Base-by-base conservation (phyloP, 2,888 invertebrate species). In the Calephelis perditalis region DNA sequence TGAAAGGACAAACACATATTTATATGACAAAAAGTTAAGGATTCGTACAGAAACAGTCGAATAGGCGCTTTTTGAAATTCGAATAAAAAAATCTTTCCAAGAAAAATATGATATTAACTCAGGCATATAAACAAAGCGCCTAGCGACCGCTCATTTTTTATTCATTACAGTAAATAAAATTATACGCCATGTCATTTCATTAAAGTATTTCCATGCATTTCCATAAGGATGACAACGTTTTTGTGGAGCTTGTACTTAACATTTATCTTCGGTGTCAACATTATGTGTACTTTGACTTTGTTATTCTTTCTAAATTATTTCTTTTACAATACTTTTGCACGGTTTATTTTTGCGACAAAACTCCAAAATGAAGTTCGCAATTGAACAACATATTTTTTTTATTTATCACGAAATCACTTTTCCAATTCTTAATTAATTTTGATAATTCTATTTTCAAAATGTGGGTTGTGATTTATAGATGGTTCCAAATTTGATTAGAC, bases 151-250 rank as follows among this genome's bases (percentile, higher is more conserved):
- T 65, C 63, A 61, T 61, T 63, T 63, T 63, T 63, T 63, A 65
- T 65, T 65, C 65, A 65, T 64, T 56, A 59, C 57, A 40, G 58
- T 65, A 63, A 65, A 65, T 61, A 61, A 61, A 63, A 63, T 63
- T 63, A 63, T 60, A 60, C 61, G 54, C 68, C 72, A 71, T 68
- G 75, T 72, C 72, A 73, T 77, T 75, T 77, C 73, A 77, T 77
- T 74, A 74, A n/a, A 46, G 64, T 61, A 73, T 79, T 74, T 71
- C 67, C 74, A 72, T 73, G 74, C 45, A 47, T 58, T 56, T 43
- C 40, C 56, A 56, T 56, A 71, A 67, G 68, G 68, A 71, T 64
- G 62, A 58, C 64, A 44, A 59, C 58, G 62, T 63, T 61, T 40
- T 62, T 66, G 54, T 56, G 54, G 56, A 56, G 43, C 56, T 45